Percentiles rank a stretch among this genome's conserved stretches.
Conservation (phyloP, 2,888 invertebrate species). For the Lithosia quadra region DNA sequence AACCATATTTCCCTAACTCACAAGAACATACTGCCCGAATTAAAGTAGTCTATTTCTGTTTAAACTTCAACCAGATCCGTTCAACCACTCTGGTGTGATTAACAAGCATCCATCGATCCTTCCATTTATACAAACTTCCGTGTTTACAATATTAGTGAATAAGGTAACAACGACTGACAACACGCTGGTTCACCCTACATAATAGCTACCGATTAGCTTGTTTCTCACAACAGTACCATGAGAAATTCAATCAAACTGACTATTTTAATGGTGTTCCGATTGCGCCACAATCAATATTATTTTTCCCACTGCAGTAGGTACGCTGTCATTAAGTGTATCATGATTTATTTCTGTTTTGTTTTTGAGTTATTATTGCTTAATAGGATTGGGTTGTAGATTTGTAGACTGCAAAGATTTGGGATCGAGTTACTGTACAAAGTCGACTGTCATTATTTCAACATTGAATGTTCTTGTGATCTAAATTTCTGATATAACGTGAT, state of each 20-base stretch:
- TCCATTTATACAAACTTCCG: background rate
- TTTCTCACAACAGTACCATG: constrained; percentile 72
- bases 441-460: background rate
- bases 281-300: constrained; percentile 68
- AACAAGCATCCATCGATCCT: background rate
- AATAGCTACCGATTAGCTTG: constrained; percentile 64
- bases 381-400: constrained; percentile 26
- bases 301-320: constrained; percentile 65
- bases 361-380: constrained; percentile 40
- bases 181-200: constrained; percentile 42
- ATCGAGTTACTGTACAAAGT: background rate
- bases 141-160: background rate
- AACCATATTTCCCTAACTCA: too few species aligned
- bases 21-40: too few species aligned
- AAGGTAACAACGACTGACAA: constrained; percentile 18
- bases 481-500: too few species aligned
- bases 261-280: constrained; percentile 76
- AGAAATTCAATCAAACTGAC: constrained; percentile 77
- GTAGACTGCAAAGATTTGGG: constrained; percentile 15
- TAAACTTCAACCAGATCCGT: too few species aligned
- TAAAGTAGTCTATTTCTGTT: too few species aligned
- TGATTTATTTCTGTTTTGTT: constrained; percentile 46
- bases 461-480: background rate
- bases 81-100: background rate
- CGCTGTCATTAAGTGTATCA: constrained; percentile 61